Evolutionary conservation across 2,797 vertebrate genomes (phyloP).

Genomic region (Ictinia mississippiensis): DNA sequence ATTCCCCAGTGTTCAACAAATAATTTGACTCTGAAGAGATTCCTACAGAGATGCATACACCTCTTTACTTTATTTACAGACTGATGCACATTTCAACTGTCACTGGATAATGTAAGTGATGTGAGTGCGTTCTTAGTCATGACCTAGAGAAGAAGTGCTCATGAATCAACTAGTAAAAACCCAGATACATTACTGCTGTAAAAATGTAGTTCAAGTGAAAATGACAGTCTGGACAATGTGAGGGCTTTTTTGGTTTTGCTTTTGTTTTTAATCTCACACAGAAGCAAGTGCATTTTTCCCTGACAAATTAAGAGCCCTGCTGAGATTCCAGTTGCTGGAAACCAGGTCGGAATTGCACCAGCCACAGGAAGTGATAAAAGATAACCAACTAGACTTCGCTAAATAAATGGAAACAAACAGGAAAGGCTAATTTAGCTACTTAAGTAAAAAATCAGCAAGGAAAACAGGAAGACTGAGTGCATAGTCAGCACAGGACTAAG

Average conservation of each 20-base stretch:
- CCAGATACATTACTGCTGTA: background rate
- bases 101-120: background rate
- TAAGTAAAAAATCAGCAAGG: background rate
- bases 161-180: background rate
- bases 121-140: background rate
- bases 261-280: background rate
- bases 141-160: background rate
- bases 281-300: background rate
- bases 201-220: background rate
- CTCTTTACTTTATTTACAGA: background rate
- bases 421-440: background rate
- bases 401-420: background rate
- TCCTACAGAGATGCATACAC: background rate
- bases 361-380: background rate
- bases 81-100: background rate
- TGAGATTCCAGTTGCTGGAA: background rate
- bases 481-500: background rate
- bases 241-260: background rate
- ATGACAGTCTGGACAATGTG: background rate
- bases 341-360: background rate
- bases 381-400: background rate
- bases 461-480: background rate
- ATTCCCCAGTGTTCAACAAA: background rate
- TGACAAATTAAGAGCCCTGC: background rate
- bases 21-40: background rate